Conservation (phyloP, 2,113 vertebrate species). For the Salvelinus alpinus region DNA sequence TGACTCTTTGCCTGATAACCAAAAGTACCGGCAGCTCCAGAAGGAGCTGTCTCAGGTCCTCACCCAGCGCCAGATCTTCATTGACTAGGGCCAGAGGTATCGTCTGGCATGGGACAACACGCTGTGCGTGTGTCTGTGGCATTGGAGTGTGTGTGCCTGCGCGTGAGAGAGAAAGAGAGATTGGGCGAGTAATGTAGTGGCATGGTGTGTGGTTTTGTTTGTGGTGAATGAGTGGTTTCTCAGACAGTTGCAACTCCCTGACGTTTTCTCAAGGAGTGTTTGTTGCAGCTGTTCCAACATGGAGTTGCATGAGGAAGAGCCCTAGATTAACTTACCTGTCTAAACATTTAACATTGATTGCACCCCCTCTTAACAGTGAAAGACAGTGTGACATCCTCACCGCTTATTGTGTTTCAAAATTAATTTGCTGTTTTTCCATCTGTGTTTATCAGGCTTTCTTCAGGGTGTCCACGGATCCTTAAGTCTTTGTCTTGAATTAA, state of each 20-base stretch:
- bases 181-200: neutral
- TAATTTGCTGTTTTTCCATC: neutral
- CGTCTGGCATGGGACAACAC: conserved; percentile 57
- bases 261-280: neutral
- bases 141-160: conserved; percentile 6
- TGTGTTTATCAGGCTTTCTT: neutral
- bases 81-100: conserved; percentile 95
- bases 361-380: neutral
- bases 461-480: neutral
- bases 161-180: neutral
- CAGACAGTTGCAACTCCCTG: neutral
- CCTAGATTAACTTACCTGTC: neutral
- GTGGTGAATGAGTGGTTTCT: neutral
- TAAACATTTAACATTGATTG: conserved; percentile 5
- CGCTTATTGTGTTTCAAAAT: neutral
- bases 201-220: neutral
- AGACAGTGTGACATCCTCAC: neutral
- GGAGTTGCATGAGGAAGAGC: conserved; percentile 17
- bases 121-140: conserved; percentile 25
- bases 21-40: conserved; percentile 99
- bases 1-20: conserved; percentile 97
- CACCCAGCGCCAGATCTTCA: conserved; percentile 99
- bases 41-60: conserved; percentile 98
- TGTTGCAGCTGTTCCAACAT: neutral
- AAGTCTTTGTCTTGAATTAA: too few species aligned